These are phyloP conservation scores for Thaumatotibia leucotreta DNA, from an alignment of 1,140 invertebrate species.

Conservation along the genomic window DNA sequence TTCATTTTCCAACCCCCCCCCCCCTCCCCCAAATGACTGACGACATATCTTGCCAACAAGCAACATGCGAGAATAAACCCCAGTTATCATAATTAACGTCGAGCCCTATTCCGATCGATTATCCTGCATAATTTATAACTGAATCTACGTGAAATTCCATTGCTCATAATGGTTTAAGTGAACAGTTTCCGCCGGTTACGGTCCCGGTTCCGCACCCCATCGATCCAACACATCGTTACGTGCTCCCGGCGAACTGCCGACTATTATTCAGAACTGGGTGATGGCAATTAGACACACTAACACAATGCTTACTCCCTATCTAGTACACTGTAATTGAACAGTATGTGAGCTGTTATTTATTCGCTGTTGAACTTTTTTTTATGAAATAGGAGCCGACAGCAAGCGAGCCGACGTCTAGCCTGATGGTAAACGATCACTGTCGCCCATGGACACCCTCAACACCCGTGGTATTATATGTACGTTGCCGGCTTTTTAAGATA, in stretches of 20 bases:
- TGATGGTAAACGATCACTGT: too few relatives aligned
- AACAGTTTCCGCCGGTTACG: background rate
- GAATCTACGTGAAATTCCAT: background rate
- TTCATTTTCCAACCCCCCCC: too few relatives aligned
- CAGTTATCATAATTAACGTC: too few relatives aligned
- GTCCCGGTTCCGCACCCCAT: background rate
- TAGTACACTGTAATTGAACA: background rate
- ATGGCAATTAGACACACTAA: conserved; percentile 9
- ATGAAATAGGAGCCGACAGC: too few relatives aligned
- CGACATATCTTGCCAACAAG: too few relatives aligned
- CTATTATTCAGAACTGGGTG: background rate
- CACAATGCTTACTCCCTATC: background rate
- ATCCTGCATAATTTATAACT: background rate
- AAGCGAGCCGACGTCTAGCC: background rate
- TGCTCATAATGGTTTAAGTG: background rate
- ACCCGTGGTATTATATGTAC: too few relatives aligned
- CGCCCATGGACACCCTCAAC: too few relatives aligned
- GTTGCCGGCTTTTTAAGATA: too few relatives aligned
- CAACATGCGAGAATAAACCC: too few relatives aligned
- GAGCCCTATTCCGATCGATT: too few relatives aligned
- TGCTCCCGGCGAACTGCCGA: background rate
- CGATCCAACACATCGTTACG: background rate
- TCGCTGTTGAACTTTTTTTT: too few relatives aligned
- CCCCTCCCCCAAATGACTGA: too few relatives aligned
- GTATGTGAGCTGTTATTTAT: background rate